A percentile compares a stretch with the other conserved stretches of the same genome.
These are phyloP conservation scores for Drosophila quasianomalipes DNA, from an alignment of 2,888 invertebrate genomes.

Conservation along the genomic window DNA sequence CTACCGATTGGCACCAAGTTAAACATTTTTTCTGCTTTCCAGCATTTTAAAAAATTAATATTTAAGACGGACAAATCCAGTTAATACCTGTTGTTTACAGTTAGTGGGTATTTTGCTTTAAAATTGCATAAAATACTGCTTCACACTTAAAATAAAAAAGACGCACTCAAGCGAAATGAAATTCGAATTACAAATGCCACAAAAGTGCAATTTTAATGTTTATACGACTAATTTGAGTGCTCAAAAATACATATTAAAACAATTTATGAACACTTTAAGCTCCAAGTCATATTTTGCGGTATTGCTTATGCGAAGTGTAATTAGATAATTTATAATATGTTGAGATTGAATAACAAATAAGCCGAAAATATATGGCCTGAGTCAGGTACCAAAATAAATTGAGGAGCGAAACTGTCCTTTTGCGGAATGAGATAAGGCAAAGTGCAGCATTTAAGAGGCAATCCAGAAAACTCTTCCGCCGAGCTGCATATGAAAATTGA, in stretches of 20 bases:
- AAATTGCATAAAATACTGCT: not conserved
- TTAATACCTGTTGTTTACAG: not conserved
- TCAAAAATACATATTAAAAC: slow-evolving; percentile 46
- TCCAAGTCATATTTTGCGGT: slow-evolving; percentile 10
- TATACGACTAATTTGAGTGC: slow-evolving; percentile 16
- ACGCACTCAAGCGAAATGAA: slow-evolving; percentile 38
- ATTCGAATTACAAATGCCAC: slow-evolving; percentile 12
- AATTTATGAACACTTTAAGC: slow-evolving; percentile 50
- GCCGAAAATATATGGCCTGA: slow-evolving; percentile 49
- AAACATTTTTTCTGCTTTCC: not conserved
- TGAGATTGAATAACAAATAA: slow-evolving; percentile 42
- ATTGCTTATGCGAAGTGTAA: slow-evolving; percentile 46
- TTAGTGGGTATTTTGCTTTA: not conserved
- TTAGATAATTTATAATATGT: slow-evolving; percentile 58
- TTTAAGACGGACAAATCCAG: not conserved
- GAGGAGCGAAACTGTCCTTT: slow-evolving; percentile 56
- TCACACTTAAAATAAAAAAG: slow-evolving; percentile 23
- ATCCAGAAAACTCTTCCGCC: slow-evolving; percentile 34
- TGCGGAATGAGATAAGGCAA: slow-evolving; percentile 51
- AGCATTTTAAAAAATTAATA: not conserved
- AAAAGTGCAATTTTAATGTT: slow-evolving; percentile 23
- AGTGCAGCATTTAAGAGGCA: slow-evolving; percentile 59
- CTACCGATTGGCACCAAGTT: too few relatives aligned
- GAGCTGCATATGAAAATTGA: slow-evolving; percentile 8
- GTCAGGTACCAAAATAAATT: slow-evolving; percentile 39